These are phyloP conservation scores for Riptortus pedestris DNA, from an alignment of 1,140 invertebrate genomes.

Conservation along the genomic window DNA sequence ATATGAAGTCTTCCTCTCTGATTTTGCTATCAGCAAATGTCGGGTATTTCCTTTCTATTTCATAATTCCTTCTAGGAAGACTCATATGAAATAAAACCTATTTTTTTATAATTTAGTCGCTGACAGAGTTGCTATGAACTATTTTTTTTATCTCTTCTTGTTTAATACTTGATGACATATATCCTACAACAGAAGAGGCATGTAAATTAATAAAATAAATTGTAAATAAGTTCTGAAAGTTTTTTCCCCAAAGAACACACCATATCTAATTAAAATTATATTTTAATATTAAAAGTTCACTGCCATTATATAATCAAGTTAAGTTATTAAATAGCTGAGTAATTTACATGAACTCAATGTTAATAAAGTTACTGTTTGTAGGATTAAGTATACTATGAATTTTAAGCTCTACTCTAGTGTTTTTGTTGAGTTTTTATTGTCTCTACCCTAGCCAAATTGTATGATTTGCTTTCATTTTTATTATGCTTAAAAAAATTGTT, in stretches of 20 bases:
- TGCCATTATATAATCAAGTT: conserved; percentile 10
- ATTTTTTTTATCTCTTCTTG: conserved; percentile 11
- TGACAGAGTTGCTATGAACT: neutral
- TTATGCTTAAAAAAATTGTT: too few species aligned
- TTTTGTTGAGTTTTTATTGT: too few species aligned
- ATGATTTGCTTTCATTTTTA: too few species aligned
- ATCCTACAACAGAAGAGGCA: conserved; percentile 10
- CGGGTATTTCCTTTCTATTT: neutral
- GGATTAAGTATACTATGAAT: conserved; percentile 3
- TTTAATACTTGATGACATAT: conserved; percentile 7
- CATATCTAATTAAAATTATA: conserved; percentile 7
- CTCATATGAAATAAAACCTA: conserved; percentile 3
- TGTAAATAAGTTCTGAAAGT: neutral
- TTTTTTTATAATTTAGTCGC: conserved; percentile 13
- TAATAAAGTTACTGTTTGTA: conserved; percentile 10
- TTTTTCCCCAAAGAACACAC: conserved; percentile 9
- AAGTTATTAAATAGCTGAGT: neutral
- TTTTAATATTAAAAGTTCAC: conserved; percentile 6
- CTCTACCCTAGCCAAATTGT: too few species aligned
- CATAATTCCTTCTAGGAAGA: neutral
- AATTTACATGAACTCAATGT: conserved; percentile 9
- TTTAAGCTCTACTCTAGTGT: conserved; percentile 8
- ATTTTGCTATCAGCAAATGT: neutral
- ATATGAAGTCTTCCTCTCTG: neutral
- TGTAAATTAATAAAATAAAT: conserved; percentile 9